Evolutionary conservation across 35 echinoderm and acorn worm genomes (phyloP).

Genomic region (Acanthaster planci): DNA sequence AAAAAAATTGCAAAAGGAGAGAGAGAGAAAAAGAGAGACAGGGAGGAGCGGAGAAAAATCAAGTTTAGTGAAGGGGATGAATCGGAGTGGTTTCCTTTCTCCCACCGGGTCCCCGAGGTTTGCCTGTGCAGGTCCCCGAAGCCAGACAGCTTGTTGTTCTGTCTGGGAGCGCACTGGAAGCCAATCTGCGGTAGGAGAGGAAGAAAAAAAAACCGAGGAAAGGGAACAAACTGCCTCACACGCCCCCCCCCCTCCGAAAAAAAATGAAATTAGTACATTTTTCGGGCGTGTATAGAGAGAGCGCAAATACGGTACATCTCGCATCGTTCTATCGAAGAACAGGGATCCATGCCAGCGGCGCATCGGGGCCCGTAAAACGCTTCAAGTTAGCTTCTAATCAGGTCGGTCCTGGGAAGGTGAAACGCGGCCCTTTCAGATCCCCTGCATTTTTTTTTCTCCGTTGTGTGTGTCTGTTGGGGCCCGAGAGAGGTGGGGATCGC

Average conservation of each 20-base stretch:
- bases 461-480: not conserved
- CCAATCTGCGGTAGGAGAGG: not conserved
- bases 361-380: conserved; percentile 8
- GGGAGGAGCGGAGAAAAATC: too few relatives aligned
- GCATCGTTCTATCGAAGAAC: not conserved
- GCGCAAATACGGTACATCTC: too few relatives aligned
- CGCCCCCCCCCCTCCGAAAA: too few relatives aligned
- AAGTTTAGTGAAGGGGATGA: not conserved
- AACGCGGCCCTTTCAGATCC: conserved; percentile 14
- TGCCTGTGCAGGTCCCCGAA: not conserved
- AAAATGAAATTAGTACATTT: conserved; percentile 35
- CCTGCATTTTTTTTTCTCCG: not conserved
- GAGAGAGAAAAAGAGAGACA: not conserved
- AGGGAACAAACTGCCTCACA: conserved; percentile 15
- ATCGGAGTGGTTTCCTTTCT: not conserved
- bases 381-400: conserved; percentile 32
- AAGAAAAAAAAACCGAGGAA: not conserved
- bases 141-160: conserved; percentile 17
- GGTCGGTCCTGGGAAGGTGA: not conserved
- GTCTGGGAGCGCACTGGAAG: not conserved
- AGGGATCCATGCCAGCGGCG: not conserved
- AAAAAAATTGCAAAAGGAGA: too few relatives aligned
- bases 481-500: not conserved
- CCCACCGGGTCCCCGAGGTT: not conserved
- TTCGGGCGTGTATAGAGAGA: not conserved